phyloP scores from a whole-genome alignment of 2,888 invertebrate species.

The Thumatha senex region DNA sequence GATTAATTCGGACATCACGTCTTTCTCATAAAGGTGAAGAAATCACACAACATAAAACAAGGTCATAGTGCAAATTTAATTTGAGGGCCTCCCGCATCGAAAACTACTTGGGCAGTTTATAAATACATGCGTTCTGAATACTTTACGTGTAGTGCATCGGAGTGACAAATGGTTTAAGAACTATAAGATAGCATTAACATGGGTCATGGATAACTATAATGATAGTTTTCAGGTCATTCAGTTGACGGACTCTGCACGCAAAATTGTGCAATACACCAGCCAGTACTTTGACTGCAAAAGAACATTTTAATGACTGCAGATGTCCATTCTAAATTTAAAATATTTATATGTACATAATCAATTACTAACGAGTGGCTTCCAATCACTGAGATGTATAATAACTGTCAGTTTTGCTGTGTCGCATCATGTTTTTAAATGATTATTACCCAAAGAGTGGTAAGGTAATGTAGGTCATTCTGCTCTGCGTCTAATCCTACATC shows the following conservation, averaged over 20 bases:
- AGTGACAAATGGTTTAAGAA: slow-evolving; percentile 29
- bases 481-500: not conserved
- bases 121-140: slow-evolving; percentile 42
- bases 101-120: slow-evolving; percentile 12
- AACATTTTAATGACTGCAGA: not conserved
- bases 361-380: too few species aligned
- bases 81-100: slow-evolving; percentile 14
- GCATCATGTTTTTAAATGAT: not conserved
- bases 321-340: too few species aligned
- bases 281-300: not conserved
- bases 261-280: not conserved
- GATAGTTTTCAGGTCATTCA: slow-evolving; percentile 20
- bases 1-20: slow-evolving; percentile 21
- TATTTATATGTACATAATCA: too few species aligned
- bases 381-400: too few species aligned
- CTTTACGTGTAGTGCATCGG: slow-evolving; percentile 19
- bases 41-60: slow-evolving; percentile 20
- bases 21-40: slow-evolving; percentile 21
- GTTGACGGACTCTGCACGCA: slow-evolving; percentile 2
- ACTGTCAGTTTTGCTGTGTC: not conserved
- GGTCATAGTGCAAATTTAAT: slow-evolving; percentile 26
- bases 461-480: too few species aligned
- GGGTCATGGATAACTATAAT: slow-evolving; percentile 31
- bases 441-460: not conserved
- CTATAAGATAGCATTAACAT: slow-evolving; percentile 3